Conservation (phyloP, 2,888 invertebrate species). For the Hemithea aestivaria region DNA sequence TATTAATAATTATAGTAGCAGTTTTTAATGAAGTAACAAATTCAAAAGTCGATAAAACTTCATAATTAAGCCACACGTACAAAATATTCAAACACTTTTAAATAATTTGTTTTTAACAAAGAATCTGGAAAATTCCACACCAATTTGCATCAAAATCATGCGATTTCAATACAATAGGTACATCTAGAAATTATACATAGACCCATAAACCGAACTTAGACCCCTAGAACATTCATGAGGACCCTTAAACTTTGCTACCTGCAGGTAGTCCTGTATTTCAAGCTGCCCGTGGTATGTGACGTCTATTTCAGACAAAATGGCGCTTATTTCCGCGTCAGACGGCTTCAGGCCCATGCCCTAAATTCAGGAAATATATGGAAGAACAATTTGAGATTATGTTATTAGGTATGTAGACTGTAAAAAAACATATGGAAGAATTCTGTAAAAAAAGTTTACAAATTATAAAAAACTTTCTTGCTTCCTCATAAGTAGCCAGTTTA, state of each 20-base stretch:
- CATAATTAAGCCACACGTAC: no score
- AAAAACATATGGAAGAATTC: no score
- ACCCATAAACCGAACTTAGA: conserved; percentile 18
- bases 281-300: conserved; percentile 91
- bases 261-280: conserved; percentile 92
- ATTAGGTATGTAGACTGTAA: neutral
- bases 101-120: no score
- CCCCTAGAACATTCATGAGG: neutral
- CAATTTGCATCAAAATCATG: no score
- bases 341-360: conserved; percentile 83
- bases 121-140: conserved; percentile 9
- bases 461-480: no score
- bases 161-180: neutral
- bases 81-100: no score
- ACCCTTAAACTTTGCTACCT: conserved; percentile 80
- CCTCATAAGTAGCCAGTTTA: no score
- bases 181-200: conserved; percentile 29
- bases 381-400: neutral
- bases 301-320: conserved; percentile 91
- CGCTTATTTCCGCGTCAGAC: conserved; percentile 84
- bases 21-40: no score
- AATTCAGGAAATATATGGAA: conserved; percentile 28
- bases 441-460: no score
- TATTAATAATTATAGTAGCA: no score
- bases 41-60: no score